Evolutionary conservation across 2,113 vertebrate genomes (phyloP).

Genomic region (Redunca redunca): DNA sequence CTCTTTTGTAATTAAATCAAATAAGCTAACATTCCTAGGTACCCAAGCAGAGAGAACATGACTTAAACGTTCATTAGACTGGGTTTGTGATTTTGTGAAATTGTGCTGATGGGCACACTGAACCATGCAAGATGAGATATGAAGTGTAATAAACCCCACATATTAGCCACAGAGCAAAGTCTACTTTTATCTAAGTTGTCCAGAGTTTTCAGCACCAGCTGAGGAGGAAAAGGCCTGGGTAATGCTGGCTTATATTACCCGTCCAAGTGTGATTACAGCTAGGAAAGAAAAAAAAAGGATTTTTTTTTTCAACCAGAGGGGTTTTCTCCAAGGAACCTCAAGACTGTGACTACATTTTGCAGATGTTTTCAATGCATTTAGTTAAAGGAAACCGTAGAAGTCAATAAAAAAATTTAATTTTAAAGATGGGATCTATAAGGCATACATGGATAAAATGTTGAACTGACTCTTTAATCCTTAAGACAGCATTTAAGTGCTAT

Average conservation of each 20-base stretch:
- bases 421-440: conserved; percentile 7
- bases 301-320: conserved; percentile 7
- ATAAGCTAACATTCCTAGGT: conserved; percentile 18
- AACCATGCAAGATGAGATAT: conserved; percentile 16
- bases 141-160: neutral
- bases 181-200: conserved; percentile 22
- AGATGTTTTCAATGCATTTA: conserved; percentile 29
- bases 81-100: conserved; percentile 39
- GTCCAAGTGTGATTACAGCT: neutral
- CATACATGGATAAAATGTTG: neutral
- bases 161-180: neutral
- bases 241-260: neutral
- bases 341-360: conserved; percentile 5
- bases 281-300: neutral
- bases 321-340: neutral
- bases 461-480: conserved; percentile 9
- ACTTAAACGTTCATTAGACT: neutral
- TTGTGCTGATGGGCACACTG: neutral
- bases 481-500: neutral
- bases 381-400: conserved; percentile 25
- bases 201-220: neutral
- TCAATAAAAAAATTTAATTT: conserved; percentile 33
- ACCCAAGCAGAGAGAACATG: neutral
- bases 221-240: neutral
- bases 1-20: conserved; percentile 53